phyloP scores from a whole-genome alignment of 1,140 invertebrate species.

The Babylonia areolata region DNA sequence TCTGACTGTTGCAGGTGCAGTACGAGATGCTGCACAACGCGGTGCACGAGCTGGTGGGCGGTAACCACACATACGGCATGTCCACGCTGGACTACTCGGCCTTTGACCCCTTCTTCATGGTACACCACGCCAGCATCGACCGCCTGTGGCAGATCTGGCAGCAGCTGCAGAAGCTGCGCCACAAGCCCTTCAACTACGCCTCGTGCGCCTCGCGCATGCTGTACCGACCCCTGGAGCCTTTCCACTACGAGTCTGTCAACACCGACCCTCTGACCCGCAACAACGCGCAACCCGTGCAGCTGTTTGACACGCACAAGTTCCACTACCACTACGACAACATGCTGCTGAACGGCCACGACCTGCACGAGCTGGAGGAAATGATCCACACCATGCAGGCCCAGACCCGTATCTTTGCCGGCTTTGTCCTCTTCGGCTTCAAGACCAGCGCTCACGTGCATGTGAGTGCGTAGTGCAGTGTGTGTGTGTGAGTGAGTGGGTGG shows the following conservation, averaged over 20 bases:
- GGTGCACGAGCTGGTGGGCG: constrained; percentile 50
- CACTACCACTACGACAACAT: constrained; percentile 51
- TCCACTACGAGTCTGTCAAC: constrained; percentile 44
- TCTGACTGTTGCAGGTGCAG: constrained; percentile 16
- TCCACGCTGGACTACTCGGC: constrained; percentile 53
- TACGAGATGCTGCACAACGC: constrained; percentile 55
- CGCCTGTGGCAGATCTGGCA: constrained; percentile 54
- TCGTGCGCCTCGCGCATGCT: constrained; percentile 39
- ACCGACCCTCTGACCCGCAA: constrained; percentile 41
- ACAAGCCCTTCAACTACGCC: constrained; percentile 43
- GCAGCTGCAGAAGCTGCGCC: constrained; percentile 43
- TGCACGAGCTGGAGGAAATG: constrained; percentile 37
- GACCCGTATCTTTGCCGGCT: constrained; percentile 46
- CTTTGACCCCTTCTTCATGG: constrained; percentile 54
- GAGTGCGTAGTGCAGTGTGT: background rate
- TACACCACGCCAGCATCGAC: constrained; percentile 53
- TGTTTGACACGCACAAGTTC: constrained; percentile 46
- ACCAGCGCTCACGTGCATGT: constrained; percentile 37
- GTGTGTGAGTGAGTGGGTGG: background rate
- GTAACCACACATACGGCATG: constrained; percentile 40
- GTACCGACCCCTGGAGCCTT: constrained; percentile 43
- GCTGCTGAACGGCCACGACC: constrained; percentile 41
- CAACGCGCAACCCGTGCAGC: constrained; percentile 34
- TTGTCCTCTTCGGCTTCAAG: constrained; percentile 36
- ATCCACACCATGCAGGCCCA: constrained; percentile 24